These are phyloP conservation scores for Arctocebus calabarensis DNA, from an alignment of 2,797 vertebrate species.

Conservation along the genomic window DNA sequence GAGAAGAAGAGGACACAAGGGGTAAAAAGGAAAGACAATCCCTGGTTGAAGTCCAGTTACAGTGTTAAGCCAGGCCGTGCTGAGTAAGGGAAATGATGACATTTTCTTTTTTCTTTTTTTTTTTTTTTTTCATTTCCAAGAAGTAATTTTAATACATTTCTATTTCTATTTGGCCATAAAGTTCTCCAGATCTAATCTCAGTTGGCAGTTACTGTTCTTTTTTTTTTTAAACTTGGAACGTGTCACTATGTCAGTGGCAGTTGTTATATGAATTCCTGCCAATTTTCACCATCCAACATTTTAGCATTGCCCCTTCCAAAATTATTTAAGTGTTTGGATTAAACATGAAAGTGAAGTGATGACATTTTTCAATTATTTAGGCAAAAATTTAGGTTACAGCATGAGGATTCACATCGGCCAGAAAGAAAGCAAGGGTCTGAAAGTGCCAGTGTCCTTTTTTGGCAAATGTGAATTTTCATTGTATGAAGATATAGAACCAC, in stretches of 20 bases:
- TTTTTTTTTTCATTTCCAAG: slow-evolving; percentile 65
- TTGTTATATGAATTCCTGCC: neutral
- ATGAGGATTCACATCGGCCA: neutral
- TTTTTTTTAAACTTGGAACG: neutral
- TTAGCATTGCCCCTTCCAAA: neutral
- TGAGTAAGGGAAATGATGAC: neutral
- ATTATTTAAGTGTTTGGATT: neutral
- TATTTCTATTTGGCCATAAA: slow-evolving; percentile 54
- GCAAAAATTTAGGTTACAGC: neutral
- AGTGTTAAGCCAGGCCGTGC: neutral
- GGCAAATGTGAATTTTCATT: neutral
- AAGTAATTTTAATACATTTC: slow-evolving; percentile 59
- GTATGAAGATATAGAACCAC: neutral
- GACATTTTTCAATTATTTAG: neutral
- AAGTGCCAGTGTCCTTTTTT: neutral
- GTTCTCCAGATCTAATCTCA: slow-evolving; percentile 54
- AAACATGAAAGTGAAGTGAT: slow-evolving; percentile 16
- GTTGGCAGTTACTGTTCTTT: slow-evolving; percentile 46
- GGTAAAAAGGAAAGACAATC: neutral
- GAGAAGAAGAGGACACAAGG: neutral
- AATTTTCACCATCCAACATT: neutral
- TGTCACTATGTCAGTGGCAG: neutral
- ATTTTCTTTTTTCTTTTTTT: too few relatives aligned
- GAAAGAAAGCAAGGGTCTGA: neutral
- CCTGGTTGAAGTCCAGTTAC: neutral